Evolutionary conservation across 2,888 invertebrate genomes (phyloP).

Genomic region (Rhogogaster chlorosoma): DNA sequence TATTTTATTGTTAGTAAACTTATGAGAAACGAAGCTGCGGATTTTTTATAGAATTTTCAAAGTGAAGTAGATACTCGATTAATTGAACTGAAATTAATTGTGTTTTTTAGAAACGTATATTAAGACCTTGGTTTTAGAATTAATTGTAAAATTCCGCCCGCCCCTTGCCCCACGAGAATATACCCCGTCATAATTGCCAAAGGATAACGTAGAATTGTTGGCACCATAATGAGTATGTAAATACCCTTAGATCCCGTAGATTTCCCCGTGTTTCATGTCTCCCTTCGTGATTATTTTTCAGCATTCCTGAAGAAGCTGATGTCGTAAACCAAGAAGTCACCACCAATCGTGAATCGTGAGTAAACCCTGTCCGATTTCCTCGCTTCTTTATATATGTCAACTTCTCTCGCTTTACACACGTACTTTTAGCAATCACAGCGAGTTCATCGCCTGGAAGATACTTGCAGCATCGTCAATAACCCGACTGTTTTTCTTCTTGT

Average conservation of each 20-base stretch:
- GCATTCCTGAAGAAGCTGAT: conserved; percentile 91
- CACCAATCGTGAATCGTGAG: conserved; percentile 69
- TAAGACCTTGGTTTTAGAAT: not conserved
- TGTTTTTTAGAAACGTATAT: not conserved
- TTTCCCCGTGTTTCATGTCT: conserved; percentile 65
- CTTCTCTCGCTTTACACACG: conserved; percentile 46
- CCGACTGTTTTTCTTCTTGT: not conserved
- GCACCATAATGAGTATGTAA: conserved; percentile 11
- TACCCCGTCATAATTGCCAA: not conserved
- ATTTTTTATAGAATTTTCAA: not conserved
- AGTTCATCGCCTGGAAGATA: conserved; percentile 45
- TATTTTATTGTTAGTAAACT: not conserved
- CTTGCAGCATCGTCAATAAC: conserved; percentile 43
- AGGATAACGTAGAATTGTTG: conserved; percentile 11
- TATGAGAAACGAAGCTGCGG: not conserved
- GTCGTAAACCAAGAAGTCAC: conserved; percentile 78
- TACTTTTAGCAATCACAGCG: not conserved
- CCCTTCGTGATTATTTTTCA: conserved; percentile 80
- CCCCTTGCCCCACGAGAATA: not conserved
- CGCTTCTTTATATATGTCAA: conserved; percentile 47
- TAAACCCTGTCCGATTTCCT: conserved; percentile 65
- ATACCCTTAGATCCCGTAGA: conserved; percentile 53
- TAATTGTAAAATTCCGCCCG: not conserved
- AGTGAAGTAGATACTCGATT: conserved; percentile 16
- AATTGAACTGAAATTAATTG: not conserved